These are phyloP conservation scores for Monopterus albus DNA, from an alignment of 2,113 vertebrate genomes.

Conservation along the genomic window DNA sequence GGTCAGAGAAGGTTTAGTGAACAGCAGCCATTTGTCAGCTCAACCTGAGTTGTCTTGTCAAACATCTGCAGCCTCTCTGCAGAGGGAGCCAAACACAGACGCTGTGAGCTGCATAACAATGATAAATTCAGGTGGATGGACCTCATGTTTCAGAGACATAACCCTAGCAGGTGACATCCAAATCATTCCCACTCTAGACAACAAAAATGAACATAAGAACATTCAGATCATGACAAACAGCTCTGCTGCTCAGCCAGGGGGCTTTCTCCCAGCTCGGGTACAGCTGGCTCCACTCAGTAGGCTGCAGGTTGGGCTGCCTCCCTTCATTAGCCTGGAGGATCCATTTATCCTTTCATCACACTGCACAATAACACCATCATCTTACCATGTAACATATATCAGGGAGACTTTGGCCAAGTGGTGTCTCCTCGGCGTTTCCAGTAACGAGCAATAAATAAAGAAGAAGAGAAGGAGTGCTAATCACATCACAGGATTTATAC, in stretches of 20 bases:
- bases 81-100: slow-evolving; percentile 16
- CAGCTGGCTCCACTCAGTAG: slow-evolving; percentile 71
- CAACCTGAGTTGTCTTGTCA: slow-evolving; percentile 37
- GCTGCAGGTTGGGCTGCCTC: slow-evolving; percentile 55
- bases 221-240: slow-evolving; percentile 74
- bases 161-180: slow-evolving; percentile 68
- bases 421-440: slow-evolving; percentile 14
- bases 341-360: slow-evolving; percentile 70
- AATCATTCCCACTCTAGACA: slow-evolving; percentile 47
- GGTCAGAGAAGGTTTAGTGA: slow-evolving; percentile 32
- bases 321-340: slow-evolving; percentile 66
- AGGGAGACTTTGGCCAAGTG: slow-evolving; percentile 44
- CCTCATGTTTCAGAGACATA: slow-evolving; percentile 63
- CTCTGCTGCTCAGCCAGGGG: slow-evolving; percentile 36
- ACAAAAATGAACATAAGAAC: slow-evolving; percentile 56
- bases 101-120: slow-evolving; percentile 62
- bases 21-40: slow-evolving; percentile 56
- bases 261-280: slow-evolving; percentile 42
- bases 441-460: slow-evolving; percentile 54
- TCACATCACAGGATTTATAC: slow-evolving; percentile 32
- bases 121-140: slow-evolving; percentile 63
- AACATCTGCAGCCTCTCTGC: slow-evolving; percentile 59
- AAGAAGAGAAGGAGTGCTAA: slow-evolving; percentile 44
- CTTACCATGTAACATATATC: slow-evolving; percentile 46
- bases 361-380: slow-evolving; percentile 53